Evolutionary conservation across 2,888 invertebrate species (phyloP).

Genomic region (Plutella xylostella): DNA sequence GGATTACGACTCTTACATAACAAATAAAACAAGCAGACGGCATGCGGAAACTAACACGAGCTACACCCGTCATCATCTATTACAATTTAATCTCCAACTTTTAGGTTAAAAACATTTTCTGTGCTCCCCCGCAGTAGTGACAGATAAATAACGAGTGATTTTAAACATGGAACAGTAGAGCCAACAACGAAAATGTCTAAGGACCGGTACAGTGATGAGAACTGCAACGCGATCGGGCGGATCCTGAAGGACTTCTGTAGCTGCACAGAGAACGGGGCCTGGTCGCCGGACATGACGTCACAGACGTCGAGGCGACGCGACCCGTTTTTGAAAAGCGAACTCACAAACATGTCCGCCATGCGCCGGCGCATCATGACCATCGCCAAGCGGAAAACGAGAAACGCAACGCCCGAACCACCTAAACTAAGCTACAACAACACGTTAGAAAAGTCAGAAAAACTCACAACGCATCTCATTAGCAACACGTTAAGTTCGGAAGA

Average conservation of each 20-base stretch:
- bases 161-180: slow-evolving; percentile 9
- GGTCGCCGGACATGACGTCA: slow-evolving; percentile 63
- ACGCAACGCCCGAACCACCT: slow-evolving; percentile 36
- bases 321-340: slow-evolving; percentile 54
- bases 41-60: slow-evolving; percentile 15
- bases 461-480: slow-evolving; percentile 50
- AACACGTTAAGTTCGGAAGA: slow-evolving; percentile 51
- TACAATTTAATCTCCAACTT: not conserved
- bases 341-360: slow-evolving; percentile 62
- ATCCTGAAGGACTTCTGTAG: slow-evolving; percentile 62
- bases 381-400: slow-evolving; percentile 46
- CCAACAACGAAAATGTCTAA: slow-evolving; percentile 44
- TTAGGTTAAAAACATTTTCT: slow-evolving; percentile 3
- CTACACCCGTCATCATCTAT: slow-evolving; percentile 9
- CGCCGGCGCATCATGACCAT: slow-evolving; percentile 51
- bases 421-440: slow-evolving; percentile 31
- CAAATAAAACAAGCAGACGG: slow-evolving; percentile 15
- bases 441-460: slow-evolving; percentile 37
- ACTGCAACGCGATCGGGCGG: slow-evolving; percentile 56
- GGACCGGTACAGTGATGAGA: slow-evolving; percentile 41
- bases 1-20: slow-evolving; percentile 32
- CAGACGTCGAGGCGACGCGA: slow-evolving; percentile 47
- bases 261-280: slow-evolving; percentile 61
- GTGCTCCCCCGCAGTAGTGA: slow-evolving; percentile 41
- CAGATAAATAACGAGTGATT: slow-evolving; percentile 44